Percentiles rank a stretch among this genome's conserved stretches.
Evolutionary conservation across 2,113 vertebrate genomes (phyloP).

Genomic region (Sebastes fasciatus): DNA sequence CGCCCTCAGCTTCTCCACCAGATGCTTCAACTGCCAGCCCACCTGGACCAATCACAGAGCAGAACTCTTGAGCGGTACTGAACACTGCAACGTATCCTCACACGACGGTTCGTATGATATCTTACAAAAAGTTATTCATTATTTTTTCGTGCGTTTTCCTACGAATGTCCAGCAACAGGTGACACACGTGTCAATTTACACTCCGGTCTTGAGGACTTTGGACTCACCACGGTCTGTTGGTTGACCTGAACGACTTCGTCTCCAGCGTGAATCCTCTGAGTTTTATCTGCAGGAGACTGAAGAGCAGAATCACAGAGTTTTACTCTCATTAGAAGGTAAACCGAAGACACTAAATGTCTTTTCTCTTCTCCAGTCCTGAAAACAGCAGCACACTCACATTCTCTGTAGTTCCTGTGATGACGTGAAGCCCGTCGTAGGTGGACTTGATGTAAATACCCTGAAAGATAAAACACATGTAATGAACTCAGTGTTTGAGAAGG

Average conservation of each 20-base stretch:
- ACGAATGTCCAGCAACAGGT: no score
- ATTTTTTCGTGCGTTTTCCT: no score
- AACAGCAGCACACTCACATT: constrained; percentile 88
- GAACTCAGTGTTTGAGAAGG: neutral
- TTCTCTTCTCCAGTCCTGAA: neutral
- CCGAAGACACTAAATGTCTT: no score
- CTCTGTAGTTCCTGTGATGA: constrained; percentile 97
- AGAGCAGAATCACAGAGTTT: neutral
- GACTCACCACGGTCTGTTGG: constrained; percentile 94
- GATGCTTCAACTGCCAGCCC: constrained; percentile 96
- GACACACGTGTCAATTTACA: no score
- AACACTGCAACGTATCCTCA: no score
- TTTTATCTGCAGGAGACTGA: constrained; percentile 94
- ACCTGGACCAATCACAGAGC: constrained; percentile 85
- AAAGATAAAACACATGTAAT: neutral
- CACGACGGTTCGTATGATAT: no score
- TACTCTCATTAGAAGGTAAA: neutral
- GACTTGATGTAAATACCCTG: constrained; percentile 99
- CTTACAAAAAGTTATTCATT: no score
- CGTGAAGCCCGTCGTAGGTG: constrained; percentile 95
- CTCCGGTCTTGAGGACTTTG: neutral
- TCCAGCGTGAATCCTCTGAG: constrained; percentile 96
- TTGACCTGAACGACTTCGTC: constrained; percentile 98
- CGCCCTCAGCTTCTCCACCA: constrained; percentile 91
- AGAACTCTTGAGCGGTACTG: neutral